These are phyloP conservation scores for Brachionus rotundiformis DNA, from an alignment of 1,140 invertebrate species.

Conservation along the genomic window DNA sequence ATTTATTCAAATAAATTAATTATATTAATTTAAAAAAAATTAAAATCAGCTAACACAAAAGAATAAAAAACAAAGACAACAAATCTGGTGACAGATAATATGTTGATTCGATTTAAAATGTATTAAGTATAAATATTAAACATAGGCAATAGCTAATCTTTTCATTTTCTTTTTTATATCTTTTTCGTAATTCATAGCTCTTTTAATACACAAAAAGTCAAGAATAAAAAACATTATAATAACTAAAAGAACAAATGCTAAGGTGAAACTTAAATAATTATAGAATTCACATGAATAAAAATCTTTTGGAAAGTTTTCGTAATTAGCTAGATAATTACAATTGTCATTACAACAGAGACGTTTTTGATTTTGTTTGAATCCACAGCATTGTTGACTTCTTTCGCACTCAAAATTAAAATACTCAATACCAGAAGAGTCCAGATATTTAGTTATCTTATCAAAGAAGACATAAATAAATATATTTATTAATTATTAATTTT, in stretches of 20 bases:
- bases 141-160: neutral
- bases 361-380: neutral
- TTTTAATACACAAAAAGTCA: slow-evolving; percentile 23
- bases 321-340: neutral
- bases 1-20: too few relatives aligned
- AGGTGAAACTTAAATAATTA: neutral
- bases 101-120: too few relatives aligned
- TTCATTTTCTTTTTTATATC: slow-evolving; percentile 2
- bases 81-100: too few relatives aligned
- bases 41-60: too few relatives aligned
- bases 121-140: too few relatives aligned
- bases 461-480: neutral
- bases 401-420: slow-evolving; percentile 15
- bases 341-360: slow-evolving; percentile 29
- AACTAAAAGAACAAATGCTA: neutral
- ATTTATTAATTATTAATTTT: neutral
- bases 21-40: too few relatives aligned
- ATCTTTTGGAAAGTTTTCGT: neutral
- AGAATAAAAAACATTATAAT: slow-evolving; percentile 11
- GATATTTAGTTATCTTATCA: neutral
- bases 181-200: slow-evolving; percentile 29
- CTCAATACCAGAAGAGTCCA: neutral
- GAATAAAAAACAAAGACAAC: too few relatives aligned
- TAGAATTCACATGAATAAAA: slow-evolving; percentile 32
- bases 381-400: neutral